Evolutionary conservation across 2,113 vertebrate species (phyloP).

Genomic region (Elephas maximus): DNA sequence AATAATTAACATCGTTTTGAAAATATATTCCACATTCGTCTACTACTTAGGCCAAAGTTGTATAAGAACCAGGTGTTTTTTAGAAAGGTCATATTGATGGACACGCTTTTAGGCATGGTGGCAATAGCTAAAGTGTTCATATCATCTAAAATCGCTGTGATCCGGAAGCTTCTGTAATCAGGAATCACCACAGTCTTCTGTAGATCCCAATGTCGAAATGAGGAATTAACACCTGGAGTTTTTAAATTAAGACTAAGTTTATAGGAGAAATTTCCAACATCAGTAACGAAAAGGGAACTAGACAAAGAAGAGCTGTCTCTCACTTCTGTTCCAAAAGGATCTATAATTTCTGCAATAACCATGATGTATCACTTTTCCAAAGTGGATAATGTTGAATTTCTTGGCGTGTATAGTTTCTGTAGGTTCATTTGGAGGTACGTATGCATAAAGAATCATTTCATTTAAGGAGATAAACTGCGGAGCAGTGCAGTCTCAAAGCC

Average conservation of each 20-base stretch:
- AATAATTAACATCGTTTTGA: conserved; percentile 68
- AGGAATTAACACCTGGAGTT: background rate
- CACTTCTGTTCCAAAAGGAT: no score
- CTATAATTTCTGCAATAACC: no score
- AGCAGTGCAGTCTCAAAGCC: conserved; percentile 57
- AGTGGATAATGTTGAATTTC: conserved; percentile 63
- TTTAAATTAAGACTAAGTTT: no score
- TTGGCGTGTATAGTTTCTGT: background rate
- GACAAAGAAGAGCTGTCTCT: no score
- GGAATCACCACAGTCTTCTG: conserved; percentile 82
- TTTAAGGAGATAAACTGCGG: conserved; percentile 25
- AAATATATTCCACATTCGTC: conserved; percentile 8
- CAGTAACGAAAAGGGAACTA: no score
- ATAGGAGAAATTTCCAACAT: no score
- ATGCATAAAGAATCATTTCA: conserved; percentile 70
- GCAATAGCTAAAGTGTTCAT: conserved; percentile 55
- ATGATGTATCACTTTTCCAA: conserved; percentile 49
- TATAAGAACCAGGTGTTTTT: conserved; percentile 69
- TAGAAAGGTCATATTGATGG: background rate
- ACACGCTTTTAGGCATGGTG: conserved; percentile 51
- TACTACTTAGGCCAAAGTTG: conserved; percentile 57
- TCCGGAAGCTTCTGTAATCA: conserved; percentile 79
- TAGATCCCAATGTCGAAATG: conserved; percentile 67
- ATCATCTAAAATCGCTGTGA: background rate
- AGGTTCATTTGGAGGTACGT: conserved; percentile 25